phyloP scores from a whole-genome alignment of 1,140 invertebrate species.

The Drosophila sulfurigaster region DNA sequence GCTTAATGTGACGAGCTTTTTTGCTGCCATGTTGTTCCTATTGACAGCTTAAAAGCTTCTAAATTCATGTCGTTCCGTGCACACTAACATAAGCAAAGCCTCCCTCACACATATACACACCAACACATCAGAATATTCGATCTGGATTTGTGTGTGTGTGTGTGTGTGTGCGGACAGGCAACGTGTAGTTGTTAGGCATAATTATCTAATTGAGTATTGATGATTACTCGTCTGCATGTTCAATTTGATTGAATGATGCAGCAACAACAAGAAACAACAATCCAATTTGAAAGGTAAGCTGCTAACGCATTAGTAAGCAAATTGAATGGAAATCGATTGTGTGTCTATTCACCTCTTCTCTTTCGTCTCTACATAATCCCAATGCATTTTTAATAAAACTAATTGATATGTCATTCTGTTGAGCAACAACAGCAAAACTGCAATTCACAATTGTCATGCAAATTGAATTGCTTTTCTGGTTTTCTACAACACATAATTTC shows the following conservation, averaged over 20 bases:
- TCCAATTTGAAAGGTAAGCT: slow-evolving; percentile 17
- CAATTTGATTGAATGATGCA: slow-evolving; percentile 67
- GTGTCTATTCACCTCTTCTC: neutral
- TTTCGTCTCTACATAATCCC: slow-evolving; percentile 27
- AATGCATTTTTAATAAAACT: slow-evolving; percentile 78
- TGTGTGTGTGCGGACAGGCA: neutral
- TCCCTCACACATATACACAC: slow-evolving; percentile 10
- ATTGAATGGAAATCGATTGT: slow-evolving; percentile 61
- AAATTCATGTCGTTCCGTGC: slow-evolving; percentile 36
- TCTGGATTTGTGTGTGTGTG: neutral
- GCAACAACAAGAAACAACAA: slow-evolving; percentile 27
- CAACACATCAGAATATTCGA: slow-evolving; percentile 2
- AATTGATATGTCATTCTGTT: slow-evolving; percentile 62
- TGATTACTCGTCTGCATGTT: slow-evolving; percentile 56
- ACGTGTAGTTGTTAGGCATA: slow-evolving; percentile 42
- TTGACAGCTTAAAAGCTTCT: slow-evolving; percentile 30
- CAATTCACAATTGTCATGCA: slow-evolving; percentile 64
- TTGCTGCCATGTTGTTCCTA: neutral
- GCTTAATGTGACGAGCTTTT: slow-evolving; percentile 16
- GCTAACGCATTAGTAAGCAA: slow-evolving; percentile 46
- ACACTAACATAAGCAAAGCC: slow-evolving; percentile 24
- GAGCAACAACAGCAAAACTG: slow-evolving; percentile 19
- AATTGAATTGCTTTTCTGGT: slow-evolving; percentile 48
- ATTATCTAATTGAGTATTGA: slow-evolving; percentile 81
- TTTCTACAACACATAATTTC: slow-evolving; percentile 24